phyloP scores from a whole-genome alignment of 2,888 invertebrate genomes.

The Erebia ligea region DNA sequence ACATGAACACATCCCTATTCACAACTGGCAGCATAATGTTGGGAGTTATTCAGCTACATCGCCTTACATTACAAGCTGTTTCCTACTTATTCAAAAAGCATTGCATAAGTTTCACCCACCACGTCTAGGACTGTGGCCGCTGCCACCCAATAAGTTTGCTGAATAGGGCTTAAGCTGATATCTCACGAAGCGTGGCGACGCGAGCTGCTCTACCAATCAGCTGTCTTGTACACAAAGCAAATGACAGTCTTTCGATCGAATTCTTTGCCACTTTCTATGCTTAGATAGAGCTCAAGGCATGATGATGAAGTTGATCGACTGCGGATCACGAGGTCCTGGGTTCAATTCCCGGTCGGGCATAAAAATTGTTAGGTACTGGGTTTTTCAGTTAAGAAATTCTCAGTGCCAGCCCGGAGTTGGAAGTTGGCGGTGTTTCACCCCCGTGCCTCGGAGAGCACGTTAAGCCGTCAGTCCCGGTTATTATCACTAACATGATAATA shows the following conservation, averaged over 20 bases:
- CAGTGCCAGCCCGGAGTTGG: too few relatives aligned
- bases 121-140: conserved; percentile 20
- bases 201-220: neutral
- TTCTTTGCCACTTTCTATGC: neutral
- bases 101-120: conserved; percentile 31
- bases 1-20: conserved; percentile 1
- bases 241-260: neutral
- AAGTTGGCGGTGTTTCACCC: too few relatives aligned
- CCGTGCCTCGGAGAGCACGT: too few relatives aligned
- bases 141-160: conserved; percentile 26
- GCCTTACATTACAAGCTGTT: conserved; percentile 18
- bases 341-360: too few relatives aligned
- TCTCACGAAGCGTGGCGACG: neutral
- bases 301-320: too few relatives aligned
- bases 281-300: neutral
- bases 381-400: too few relatives aligned
- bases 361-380: too few relatives aligned
- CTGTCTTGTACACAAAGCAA: neutral
- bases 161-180: conserved; percentile 27
- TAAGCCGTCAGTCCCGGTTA: too few relatives aligned
- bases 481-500: too few relatives aligned
- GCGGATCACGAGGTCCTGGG: too few relatives aligned
- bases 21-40: conserved; percentile 12
- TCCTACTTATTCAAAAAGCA: conserved; percentile 24
- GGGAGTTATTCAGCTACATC: conserved; percentile 5